Percentiles rank a stretch among this genome's conserved stretches.
phyloP scores from a whole-genome alignment of 2,888 invertebrate genomes.

The Eupithecia abbreviata region DNA sequence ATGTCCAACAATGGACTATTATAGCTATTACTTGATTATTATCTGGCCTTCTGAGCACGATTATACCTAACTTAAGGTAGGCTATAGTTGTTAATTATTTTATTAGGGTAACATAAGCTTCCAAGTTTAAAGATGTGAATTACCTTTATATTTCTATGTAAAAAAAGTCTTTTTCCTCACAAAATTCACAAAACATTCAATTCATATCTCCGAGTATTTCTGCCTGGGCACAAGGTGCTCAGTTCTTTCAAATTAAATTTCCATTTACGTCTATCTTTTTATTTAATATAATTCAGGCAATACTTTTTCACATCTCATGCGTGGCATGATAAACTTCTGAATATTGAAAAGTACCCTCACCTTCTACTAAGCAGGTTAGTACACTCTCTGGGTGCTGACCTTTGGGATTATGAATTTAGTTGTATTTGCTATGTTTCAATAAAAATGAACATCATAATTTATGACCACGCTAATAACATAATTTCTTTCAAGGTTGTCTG shows the following conservation, averaged over 20 bases:
- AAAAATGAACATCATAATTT: neutral
- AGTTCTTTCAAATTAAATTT: neutral
- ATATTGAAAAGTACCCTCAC: neutral
- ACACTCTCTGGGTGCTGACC: neutral
- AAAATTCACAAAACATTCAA: neutral
- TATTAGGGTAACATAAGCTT: too few species aligned
- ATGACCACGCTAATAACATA: neutral
- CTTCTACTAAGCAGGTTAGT: neutral
- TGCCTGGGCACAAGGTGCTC: neutral
- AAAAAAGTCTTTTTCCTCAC: neutral
- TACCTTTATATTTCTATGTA: too few species aligned
- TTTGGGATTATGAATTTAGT: neutral
- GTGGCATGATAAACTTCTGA: constrained; percentile 9
- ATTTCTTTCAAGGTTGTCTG: too few species aligned
- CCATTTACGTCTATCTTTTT: neutral
- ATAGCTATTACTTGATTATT: too few species aligned
- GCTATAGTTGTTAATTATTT: too few species aligned
- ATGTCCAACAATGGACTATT: too few species aligned
- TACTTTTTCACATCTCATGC: neutral
- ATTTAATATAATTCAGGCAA: neutral
- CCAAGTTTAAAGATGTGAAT: too few species aligned
- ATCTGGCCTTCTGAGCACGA: too few species aligned
- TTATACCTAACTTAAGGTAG: too few species aligned
- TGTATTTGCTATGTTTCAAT: neutral
- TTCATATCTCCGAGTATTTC: neutral